Base-by-base conservation (phyloP, 2,797 vertebrate genomes). In the Euphonia xanthogaster region DNA sequence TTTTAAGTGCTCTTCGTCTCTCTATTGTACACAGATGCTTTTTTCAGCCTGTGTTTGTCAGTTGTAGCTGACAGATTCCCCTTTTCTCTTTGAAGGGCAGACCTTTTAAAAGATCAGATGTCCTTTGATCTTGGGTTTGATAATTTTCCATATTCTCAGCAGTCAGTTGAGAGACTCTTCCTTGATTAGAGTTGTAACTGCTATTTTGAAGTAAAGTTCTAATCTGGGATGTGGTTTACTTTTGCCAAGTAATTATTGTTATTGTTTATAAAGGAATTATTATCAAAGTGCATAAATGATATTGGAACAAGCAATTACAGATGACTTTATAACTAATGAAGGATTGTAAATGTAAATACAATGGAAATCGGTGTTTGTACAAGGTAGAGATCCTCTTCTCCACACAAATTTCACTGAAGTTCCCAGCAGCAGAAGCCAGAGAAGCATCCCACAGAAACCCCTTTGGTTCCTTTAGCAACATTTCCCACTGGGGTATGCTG, bases 81-180 rank as follows among this genome's bases (percentile, higher is more conserved):
- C 63, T 87, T 93, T 93, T 62, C 80, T 70, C 71, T 94, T 78
- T 93, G 95, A 93, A 93, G 63, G 81, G 40, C 40, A 95, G 86
- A 92, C 71, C 71, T 93, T 96, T 92, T 82, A 73, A 92, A 92
- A 94, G 55, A 86, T 84, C 83, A 72, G n/a, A 62, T 93, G 60
- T 66, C 21, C 33, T 92, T 92, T 89, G 84, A 94, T 91, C 71
- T 91, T 3, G 6, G 7, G 33, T 82, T 87, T 94, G 55, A 73
- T 91, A 82, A 76, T 82, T 78, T 93, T 83, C 33, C 27, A 21
- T 76, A 63, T 76, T 82, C 33, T 89, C n/a, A 74, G 19, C 24
- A 45, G 25, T 71, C 28, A 66, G 6, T 23, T 79, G 63, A 81
- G 31, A 39, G 10, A 23, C 27, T 71, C 15, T 31, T 85, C n/a